Evolutionary conservation across 30 jellyfish, hydroid and myxozoan genomes (phyloP), one percentile per base, ranked within the genome.

Genomic region (Mastigias papua): DNA sequence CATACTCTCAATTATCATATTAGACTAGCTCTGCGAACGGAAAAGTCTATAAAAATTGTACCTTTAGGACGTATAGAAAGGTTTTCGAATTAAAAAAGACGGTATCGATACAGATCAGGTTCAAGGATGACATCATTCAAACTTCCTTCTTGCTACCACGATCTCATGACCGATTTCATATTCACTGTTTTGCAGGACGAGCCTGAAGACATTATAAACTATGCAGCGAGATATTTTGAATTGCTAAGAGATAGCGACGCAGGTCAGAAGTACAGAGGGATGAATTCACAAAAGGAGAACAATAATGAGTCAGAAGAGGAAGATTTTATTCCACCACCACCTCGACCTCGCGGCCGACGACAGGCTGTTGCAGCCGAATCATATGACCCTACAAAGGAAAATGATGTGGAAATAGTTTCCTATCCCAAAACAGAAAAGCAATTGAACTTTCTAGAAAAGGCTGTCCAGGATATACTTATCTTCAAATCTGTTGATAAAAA

Each of bases 351-450:
- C 63, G 99, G 98, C 2, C 73, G 99, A 76, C 97, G 99, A 48
- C 95, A 77, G 37, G 99, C 99, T 8, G 99, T 95, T n/a, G 99
- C 99, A 1, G 99, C 97, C 17, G 99, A 95, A 86, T 95, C 99
- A 17, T 95, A 95, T 85, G 98, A 95, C 67, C 99, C 99, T 8
- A 80, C 97, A 22, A 75, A 79, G 34, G 97, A 90, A 60, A 97
- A 90, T 48, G 82, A 88, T 32, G 96, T 80, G 20, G 93, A 90
- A 57, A 83, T 95, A 19, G 87, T 78, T 1, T 65, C 89, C 13
- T 81, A 90, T 70, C 98, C 98, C 22, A 95, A 95, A 77, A 95
- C 99, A 2, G 93, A 64, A 31, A 84, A 90, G 84, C 98, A 95
- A 84, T 62, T 95, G 79, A 28, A 63, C 30, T 95, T 93, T 57